phyloP scores from a whole-genome alignment of 2,888 invertebrate genomes.

The Suillia variegata region DNA sequence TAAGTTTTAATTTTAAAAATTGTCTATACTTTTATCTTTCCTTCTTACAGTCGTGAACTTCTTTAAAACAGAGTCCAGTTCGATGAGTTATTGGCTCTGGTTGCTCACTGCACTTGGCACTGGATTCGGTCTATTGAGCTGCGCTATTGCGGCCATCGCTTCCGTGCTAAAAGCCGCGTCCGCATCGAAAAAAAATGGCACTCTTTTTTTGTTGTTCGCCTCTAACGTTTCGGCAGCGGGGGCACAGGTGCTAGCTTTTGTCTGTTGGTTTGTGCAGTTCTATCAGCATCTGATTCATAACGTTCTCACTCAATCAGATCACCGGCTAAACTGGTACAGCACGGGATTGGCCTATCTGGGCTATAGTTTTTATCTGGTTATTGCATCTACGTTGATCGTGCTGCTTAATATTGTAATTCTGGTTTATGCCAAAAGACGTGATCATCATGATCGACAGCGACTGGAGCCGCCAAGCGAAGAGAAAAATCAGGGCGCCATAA shows the following conservation, averaged over 20 bases:
- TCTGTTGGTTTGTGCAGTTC: constrained; percentile 85
- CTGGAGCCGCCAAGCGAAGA: constrained; percentile 55
- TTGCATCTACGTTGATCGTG: constrained; percentile 56
- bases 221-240: constrained; percentile 66
- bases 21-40: background rate
- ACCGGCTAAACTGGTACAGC: constrained; percentile 81
- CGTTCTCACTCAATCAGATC: constrained; percentile 80
- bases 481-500: constrained; percentile 58
- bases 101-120: constrained; percentile 57
- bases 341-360: constrained; percentile 81
- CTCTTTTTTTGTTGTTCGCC: constrained; percentile 54
- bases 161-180: constrained; percentile 60
- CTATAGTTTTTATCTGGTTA: constrained; percentile 77
- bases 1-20: background rate
- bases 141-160: constrained; percentile 59
- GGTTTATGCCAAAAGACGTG: constrained; percentile 49
- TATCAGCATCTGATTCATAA: constrained; percentile 80
- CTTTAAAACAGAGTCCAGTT: constrained; percentile 52
- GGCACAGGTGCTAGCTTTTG: constrained; percentile 75
- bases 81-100: constrained; percentile 59
- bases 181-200: constrained; percentile 54
- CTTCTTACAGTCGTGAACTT: constrained; percentile 48
- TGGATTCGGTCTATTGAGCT: constrained; percentile 56
- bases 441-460: constrained; percentile 46
- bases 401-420: constrained; percentile 54